These are phyloP conservation scores for Phataginus tetradactyla DNA, from an alignment of 2,797 vertebrate species.

Conservation along the genomic window DNA sequence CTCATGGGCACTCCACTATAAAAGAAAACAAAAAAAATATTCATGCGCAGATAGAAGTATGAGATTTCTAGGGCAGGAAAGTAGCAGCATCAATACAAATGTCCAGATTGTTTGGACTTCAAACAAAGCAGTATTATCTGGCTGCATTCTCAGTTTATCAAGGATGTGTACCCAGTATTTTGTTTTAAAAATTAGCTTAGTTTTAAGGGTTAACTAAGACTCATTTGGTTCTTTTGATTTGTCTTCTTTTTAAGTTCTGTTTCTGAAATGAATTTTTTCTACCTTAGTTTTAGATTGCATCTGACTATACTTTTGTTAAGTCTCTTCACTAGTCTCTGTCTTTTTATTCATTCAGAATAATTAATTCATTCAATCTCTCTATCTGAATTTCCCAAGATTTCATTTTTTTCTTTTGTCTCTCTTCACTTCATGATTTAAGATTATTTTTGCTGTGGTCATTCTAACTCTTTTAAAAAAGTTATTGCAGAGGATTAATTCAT, in stretches of 20 bases:
- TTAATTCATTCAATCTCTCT: background rate
- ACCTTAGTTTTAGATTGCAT: background rate
- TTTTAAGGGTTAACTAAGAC: slow-evolving; percentile 31
- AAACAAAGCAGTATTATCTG: background rate
- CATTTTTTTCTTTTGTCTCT: background rate
- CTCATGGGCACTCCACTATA: background rate
- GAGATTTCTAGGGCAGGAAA: background rate
- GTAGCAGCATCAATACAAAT: background rate
- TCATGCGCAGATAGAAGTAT: background rate
- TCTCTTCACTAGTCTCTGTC: background rate
- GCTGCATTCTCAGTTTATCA: background rate
- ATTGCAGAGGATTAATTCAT: slow-evolving; percentile 9
- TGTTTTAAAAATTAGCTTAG: background rate
- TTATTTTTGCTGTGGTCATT: background rate
- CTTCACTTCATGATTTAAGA: background rate
- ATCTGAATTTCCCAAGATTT: background rate
- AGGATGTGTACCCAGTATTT: background rate
- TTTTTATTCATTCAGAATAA: background rate
- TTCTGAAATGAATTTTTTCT: background rate
- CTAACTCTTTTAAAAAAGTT: background rate
- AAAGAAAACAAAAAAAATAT: background rate
- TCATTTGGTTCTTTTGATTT: background rate
- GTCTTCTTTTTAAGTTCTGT: background rate
- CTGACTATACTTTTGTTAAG: background rate
- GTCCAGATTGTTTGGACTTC: background rate